phyloP scores from a whole-genome alignment of 2,888 invertebrate species.

The Chrysina gloriosa region DNA sequence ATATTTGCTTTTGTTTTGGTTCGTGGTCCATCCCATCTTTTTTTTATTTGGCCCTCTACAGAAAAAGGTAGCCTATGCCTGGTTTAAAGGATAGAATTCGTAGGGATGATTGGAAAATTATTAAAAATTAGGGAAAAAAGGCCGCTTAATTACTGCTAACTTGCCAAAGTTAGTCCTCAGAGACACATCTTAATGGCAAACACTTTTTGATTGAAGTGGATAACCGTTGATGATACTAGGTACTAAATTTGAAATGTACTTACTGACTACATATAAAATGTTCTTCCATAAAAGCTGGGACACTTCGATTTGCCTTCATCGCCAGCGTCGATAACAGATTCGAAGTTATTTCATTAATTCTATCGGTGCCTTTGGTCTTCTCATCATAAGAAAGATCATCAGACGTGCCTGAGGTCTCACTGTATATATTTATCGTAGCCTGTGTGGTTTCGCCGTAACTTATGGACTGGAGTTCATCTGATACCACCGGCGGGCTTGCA shows the following conservation, averaged over 20 bases:
- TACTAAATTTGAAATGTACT: background rate
- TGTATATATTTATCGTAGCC: background rate
- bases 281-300: background rate
- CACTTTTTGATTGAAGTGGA: too few species aligned
- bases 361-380: background rate
- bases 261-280: conserved; percentile 35
- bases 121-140: too few species aligned
- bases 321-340: background rate
- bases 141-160: too few species aligned
- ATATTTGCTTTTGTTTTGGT: too few species aligned
- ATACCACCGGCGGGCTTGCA: conserved; percentile 45
- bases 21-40: too few species aligned
- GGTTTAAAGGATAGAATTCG: too few species aligned
- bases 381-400: background rate
- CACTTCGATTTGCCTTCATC: background rate
- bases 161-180: too few species aligned
- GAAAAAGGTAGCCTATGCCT: too few species aligned
- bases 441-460: conserved; percentile 43
- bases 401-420: background rate
- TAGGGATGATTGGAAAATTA: too few species aligned
- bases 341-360: background rate
- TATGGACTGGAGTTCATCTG: conserved; percentile 47
- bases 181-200: too few species aligned
- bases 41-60: too few species aligned
- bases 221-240: background rate